phyloP scores from a whole-genome alignment of 2,113 vertebrate genomes.

The Micronisus gabar region DNA sequence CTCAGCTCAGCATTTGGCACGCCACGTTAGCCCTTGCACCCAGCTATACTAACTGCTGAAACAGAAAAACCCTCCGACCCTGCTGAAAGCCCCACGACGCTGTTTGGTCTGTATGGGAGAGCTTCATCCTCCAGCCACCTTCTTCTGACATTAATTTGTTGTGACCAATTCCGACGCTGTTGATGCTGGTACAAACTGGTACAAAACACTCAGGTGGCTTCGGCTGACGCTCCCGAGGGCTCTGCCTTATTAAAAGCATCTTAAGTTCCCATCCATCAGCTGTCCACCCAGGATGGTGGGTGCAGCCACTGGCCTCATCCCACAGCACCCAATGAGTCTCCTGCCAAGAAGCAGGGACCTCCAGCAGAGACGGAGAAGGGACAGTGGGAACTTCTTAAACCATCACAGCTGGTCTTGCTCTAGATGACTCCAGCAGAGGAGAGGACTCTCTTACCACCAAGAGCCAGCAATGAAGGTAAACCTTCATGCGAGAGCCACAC shows the following conservation, averaged over 20 bases:
- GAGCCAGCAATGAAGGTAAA: not conserved
- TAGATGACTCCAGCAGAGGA: not conserved
- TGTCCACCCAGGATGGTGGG: not conserved
- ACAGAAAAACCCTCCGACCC: not conserved
- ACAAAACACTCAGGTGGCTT: not conserved
- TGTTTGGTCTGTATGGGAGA: not conserved
- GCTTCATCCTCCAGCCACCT: not conserved
- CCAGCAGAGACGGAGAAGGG: not conserved
- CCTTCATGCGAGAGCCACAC: not conserved
- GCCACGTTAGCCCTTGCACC: fast-evolving
- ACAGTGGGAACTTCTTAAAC: not conserved
- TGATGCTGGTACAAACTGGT: not conserved
- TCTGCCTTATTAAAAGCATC: not conserved
- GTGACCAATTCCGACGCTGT: not conserved
- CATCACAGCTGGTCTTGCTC: not conserved
- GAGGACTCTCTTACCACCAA: not conserved
- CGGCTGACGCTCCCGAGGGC: not conserved
- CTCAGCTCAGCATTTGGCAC: not conserved
- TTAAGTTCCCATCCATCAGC: not conserved
- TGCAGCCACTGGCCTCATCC: not conserved
- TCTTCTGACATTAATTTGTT: not conserved
- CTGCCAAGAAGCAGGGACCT: not conserved
- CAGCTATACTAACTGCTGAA: not conserved
- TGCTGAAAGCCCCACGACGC: not conserved
- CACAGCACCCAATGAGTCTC: not conserved